Conservation (phyloP, 2,797 vertebrate species). For the Numenius phaeopus region DNA sequence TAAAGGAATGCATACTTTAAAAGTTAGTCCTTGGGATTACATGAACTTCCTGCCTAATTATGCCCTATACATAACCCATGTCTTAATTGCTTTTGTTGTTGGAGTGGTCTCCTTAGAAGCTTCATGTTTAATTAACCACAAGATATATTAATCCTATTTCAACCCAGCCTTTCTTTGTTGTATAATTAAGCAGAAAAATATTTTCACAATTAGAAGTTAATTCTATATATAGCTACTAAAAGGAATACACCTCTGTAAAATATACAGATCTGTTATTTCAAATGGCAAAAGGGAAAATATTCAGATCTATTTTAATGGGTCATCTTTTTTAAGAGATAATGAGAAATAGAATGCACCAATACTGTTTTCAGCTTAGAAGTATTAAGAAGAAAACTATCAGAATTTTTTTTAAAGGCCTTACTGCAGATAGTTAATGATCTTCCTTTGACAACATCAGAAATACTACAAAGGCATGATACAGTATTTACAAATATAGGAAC, state of each 20-base stretch:
- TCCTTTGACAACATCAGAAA: slow-evolving; percentile 21
- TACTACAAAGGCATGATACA: neutral
- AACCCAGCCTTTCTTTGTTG: slow-evolving; percentile 54
- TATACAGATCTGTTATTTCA: neutral
- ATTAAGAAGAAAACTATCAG: neutral
- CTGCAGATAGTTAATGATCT: neutral
- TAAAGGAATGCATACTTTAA: slow-evolving; percentile 38
- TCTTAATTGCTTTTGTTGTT: slow-evolving; percentile 80
- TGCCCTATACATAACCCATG: slow-evolving; percentile 56
- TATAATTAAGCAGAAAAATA: slow-evolving; percentile 71
- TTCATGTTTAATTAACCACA: slow-evolving; percentile 79
- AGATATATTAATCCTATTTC: slow-evolving; percentile 70
- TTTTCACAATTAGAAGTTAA: slow-evolving; percentile 47
- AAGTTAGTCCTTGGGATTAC: slow-evolving; percentile 53
- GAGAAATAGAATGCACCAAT: neutral
- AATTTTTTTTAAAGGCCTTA: neutral
- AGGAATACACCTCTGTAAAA: slow-evolving; percentile 10
- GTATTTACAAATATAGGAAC: neutral
- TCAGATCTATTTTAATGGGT: neutral
- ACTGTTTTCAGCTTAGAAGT: neutral
- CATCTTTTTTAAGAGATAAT: neutral
- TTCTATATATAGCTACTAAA: slow-evolving; percentile 5
- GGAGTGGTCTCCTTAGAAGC: slow-evolving; percentile 77
- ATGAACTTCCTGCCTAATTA: slow-evolving; percentile 70
- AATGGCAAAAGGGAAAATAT: slow-evolving; percentile 13